Conservation (phyloP, 2,797 vertebrate genomes). For the Hyperoplus immaculatus region DNA sequence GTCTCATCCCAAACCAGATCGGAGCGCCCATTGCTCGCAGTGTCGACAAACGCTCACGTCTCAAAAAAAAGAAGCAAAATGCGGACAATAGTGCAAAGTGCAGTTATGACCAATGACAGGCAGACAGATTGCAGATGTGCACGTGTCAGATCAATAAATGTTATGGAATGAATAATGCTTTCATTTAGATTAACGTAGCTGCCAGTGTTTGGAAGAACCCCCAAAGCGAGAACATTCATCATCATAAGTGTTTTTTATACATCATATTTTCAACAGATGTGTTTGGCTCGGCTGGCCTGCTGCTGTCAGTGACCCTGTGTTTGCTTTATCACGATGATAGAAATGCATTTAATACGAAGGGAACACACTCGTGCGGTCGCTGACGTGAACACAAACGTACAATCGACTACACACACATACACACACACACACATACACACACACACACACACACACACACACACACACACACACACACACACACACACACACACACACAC, state of each 20-base stretch:
- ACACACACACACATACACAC: background rate
- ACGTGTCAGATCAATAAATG: slow-evolving; percentile 63
- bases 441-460: slow-evolving; percentile 13
- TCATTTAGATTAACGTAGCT: slow-evolving; percentile 51
- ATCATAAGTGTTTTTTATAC: slow-evolving; percentile 46
- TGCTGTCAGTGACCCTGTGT: slow-evolving; percentile 50
- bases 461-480: slow-evolving; percentile 10
- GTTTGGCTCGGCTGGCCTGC: slow-evolving; percentile 51
- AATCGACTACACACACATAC: no score
- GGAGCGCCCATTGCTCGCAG: background rate
- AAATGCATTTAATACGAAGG: slow-evolving; percentile 34
- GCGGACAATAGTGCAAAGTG: slow-evolving; percentile 26
- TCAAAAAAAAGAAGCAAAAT: slow-evolving; percentile 7
- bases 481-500: slow-evolving; percentile 19
- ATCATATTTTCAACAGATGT: slow-evolving; percentile 73
- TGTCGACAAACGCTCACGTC: slow-evolving; percentile 28
- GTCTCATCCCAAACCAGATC: background rate
- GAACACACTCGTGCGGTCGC: background rate
- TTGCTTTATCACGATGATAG: slow-evolving; percentile 27
- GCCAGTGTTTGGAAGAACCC: slow-evolving; percentile 54
- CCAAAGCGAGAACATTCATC: slow-evolving; percentile 53
- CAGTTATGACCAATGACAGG: slow-evolving; percentile 43
- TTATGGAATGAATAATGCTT: slow-evolving; percentile 50
- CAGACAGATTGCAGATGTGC: slow-evolving; percentile 65
- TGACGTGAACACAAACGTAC: background rate